These are phyloP conservation scores for Platanista minor DNA, from an alignment of 2,113 vertebrate genomes.

Conservation along the genomic window DNA sequence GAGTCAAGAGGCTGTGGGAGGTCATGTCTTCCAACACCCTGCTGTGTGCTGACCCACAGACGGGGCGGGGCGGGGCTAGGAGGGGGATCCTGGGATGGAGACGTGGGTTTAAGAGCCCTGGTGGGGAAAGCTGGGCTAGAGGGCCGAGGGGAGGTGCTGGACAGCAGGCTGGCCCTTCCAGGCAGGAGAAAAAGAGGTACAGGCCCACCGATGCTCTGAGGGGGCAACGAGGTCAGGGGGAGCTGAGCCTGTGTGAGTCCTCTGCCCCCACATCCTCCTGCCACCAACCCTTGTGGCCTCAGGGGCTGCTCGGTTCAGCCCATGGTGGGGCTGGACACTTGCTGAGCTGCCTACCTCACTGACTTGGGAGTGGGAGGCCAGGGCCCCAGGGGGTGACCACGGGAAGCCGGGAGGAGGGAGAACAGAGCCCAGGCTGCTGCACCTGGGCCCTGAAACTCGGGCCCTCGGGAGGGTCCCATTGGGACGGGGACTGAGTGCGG, in stretches of 20 bases:
- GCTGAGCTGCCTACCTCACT: neutral
- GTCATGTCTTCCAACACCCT: neutral
- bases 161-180: neutral
- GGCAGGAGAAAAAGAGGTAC: neutral
- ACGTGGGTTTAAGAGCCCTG: neutral
- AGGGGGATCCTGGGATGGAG: neutral
- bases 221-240: neutral
- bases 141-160: neutral
- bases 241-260: neutral
- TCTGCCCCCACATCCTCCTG: neutral
- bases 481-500: neutral
- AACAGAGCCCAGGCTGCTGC: neutral
- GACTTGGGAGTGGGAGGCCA: neutral
- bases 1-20: neutral
- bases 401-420: neutral
- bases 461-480: neutral
- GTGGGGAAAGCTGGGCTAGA: neutral
- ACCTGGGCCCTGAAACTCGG: neutral
- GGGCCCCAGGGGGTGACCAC: neutral
- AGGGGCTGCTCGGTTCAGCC: neutral
- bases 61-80: too few species aligned
- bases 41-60: neutral
- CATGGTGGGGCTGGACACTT: neutral
- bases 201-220: neutral
- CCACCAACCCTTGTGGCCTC: neutral